phyloP scores from a whole-genome alignment of 92 coral and sea anemone genomes.

The Zoanthus sociatus region DNA sequence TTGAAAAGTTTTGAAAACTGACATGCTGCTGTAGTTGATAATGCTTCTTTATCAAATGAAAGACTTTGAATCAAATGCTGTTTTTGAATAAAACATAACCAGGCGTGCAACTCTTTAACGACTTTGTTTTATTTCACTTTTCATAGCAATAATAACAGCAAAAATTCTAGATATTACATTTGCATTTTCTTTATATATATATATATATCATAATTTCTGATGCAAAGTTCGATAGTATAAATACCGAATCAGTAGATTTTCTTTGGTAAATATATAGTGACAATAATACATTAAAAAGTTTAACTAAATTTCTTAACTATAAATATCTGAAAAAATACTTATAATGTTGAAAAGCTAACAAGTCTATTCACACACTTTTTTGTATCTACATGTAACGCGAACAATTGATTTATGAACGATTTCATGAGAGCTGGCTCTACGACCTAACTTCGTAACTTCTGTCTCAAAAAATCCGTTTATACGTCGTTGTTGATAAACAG shows the following conservation, averaged over 20 bases:
- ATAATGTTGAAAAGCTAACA: conserved; percentile 68
- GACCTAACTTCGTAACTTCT: background rate
- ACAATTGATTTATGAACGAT: conserved; percentile 26
- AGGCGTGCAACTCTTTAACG: too few relatives aligned
- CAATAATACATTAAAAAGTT: conserved; percentile 93
- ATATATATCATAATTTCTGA: conserved; percentile 35
- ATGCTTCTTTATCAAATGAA: background rate
- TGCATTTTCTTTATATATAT: conserved; percentile 40
- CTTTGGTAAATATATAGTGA: conserved; percentile 68
- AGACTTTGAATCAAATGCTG: background rate
- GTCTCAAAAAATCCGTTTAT: background rate
- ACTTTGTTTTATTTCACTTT: conserved; percentile 35
- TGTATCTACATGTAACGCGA: conserved; percentile 57
- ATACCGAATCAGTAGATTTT: conserved; percentile 62
- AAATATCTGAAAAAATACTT: conserved; percentile 93
- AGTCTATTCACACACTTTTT: conserved; percentile 66
- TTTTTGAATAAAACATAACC: too few relatives aligned
- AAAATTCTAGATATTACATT: conserved; percentile 64
- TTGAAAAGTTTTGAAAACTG: too few relatives aligned
- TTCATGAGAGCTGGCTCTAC: background rate
- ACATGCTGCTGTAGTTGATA: too few relatives aligned
- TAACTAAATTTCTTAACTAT: conserved; percentile 79
- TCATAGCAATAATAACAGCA: conserved; percentile 51
- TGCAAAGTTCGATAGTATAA: conserved; percentile 74
- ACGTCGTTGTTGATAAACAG: background rate